phyloP scores from a whole-genome alignment of 2,888 invertebrate genomes.

The Exephanes ischioxanthus region DNA sequence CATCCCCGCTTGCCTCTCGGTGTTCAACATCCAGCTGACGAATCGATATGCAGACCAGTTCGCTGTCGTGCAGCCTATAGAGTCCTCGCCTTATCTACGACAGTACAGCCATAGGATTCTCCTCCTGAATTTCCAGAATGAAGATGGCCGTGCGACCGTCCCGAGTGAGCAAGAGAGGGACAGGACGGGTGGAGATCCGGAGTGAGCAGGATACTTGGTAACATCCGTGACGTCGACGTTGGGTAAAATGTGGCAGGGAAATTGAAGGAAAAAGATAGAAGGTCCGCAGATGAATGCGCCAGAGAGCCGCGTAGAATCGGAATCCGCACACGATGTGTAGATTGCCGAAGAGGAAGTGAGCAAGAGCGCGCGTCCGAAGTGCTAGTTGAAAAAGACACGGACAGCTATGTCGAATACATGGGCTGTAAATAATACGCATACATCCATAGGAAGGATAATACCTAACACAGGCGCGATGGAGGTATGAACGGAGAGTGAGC shows the following conservation, averaged over 20 bases:
- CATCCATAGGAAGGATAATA: background rate
- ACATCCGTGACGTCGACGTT: conserved; percentile 6
- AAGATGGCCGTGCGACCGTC: background rate
- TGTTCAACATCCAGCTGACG: conserved; percentile 20
- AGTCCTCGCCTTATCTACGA: conserved; percentile 45
- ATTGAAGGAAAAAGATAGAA: background rate
- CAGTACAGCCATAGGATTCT: conserved; percentile 48
- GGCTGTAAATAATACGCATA: background rate
- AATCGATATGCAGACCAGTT: conserved; percentile 55
- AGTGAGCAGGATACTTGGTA: conserved; percentile 12
- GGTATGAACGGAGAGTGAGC: conserved; percentile 12
- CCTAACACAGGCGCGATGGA: background rate
- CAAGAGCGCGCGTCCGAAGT: background rate
- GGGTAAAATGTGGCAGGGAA: background rate
- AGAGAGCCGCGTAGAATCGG: conserved; percentile 11
- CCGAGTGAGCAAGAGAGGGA: background rate
- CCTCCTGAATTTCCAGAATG: conserved; percentile 7
- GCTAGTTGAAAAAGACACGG: conserved; percentile 12
- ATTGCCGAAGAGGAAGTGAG: background rate
- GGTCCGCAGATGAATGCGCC: background rate
- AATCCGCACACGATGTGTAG: background rate
- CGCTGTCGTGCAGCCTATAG: conserved; percentile 14
- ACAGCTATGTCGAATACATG: background rate
- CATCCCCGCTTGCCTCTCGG: background rate
- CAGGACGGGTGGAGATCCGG: background rate